phyloP scores from a whole-genome alignment of 2,888 invertebrate genomes.

The Phorcus lineatus region DNA sequence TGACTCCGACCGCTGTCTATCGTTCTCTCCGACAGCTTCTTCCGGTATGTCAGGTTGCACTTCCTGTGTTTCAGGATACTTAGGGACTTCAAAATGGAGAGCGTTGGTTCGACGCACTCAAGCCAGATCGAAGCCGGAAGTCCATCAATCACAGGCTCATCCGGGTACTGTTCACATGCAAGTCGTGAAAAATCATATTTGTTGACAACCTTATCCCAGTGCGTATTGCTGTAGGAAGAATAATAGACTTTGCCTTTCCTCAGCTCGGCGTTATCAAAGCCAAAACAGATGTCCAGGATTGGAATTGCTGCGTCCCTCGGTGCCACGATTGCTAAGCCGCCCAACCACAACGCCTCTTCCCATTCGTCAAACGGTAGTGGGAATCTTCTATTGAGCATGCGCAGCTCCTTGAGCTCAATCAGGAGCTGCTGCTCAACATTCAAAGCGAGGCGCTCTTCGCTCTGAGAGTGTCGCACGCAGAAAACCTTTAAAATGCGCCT shows the following conservation, averaged over 20 bases:
- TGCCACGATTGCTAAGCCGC: conserved; percentile 19
- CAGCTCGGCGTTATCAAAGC: conserved; percentile 40
- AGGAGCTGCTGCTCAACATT: not conserved
- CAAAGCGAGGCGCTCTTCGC: not conserved
- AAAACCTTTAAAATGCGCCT: not conserved
- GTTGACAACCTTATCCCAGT: conserved; percentile 19
- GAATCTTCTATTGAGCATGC: not conserved
- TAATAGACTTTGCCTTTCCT: not conserved
- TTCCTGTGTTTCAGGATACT: conserved; percentile 40
- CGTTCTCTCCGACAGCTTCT: not conserved
- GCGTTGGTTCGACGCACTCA: conserved; percentile 47
- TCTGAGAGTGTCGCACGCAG: not conserved
- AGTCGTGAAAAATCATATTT: not conserved
- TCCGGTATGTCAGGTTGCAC: conserved; percentile 41
- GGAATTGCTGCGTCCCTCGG: conserved; percentile 32
- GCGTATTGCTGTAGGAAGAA: conserved; percentile 19
- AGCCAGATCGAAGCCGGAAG: conserved; percentile 49
- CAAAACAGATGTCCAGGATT: conserved; percentile 39
- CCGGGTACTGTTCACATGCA: conserved; percentile 27
- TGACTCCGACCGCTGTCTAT: conserved; percentile 32
- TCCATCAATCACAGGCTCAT: conserved; percentile 45
- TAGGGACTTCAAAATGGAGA: conserved; percentile 40
- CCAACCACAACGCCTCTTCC: conserved; percentile 29
- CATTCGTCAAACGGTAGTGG: conserved; percentile 12
- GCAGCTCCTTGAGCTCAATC: not conserved